These are phyloP conservation scores for Acanthurus lineatus DNA, from an alignment of 2,797 vertebrate species.

Conservation along the genomic window DNA sequence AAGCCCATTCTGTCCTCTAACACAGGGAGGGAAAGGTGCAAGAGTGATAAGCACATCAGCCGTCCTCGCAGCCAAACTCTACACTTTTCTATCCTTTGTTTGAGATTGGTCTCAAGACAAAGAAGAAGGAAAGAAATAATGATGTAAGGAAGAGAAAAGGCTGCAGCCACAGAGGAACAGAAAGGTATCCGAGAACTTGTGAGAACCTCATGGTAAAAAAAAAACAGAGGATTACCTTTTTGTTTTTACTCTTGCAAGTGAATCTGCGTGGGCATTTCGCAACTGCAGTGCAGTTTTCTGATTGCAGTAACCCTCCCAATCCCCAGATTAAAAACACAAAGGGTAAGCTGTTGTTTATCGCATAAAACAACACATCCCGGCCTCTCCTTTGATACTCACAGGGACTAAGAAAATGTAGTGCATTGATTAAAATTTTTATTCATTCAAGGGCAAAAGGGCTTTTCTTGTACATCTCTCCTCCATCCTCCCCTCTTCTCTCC, in stretches of 20 bases:
- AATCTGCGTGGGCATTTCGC: slow-evolving; percentile 29
- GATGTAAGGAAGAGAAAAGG: slow-evolving; percentile 1
- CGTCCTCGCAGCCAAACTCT: slow-evolving; percentile 16
- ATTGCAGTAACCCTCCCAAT: slow-evolving; percentile 28
- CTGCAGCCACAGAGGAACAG: slow-evolving; percentile 15
- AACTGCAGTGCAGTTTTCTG: background rate
- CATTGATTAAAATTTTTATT: slow-evolving; percentile 7
- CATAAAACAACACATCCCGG: slow-evolving; percentile 17
- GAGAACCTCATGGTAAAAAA: slow-evolving; percentile 6
- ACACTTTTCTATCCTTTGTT: slow-evolving; percentile 46
- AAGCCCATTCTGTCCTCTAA: slow-evolving; percentile 14
- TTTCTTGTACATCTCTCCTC: background rate
- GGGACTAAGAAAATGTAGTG: slow-evolving; percentile 17
- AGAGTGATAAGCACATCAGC: slow-evolving; percentile 32
- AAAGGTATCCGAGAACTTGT: slow-evolving; percentile 10
- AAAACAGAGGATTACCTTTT: slow-evolving; percentile 32
- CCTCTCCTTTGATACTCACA: slow-evolving; percentile 9
- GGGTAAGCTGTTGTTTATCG: slow-evolving; percentile 35
- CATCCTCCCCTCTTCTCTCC: background rate
- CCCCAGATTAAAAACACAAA: slow-evolving; percentile 57
- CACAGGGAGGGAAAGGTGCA: background rate
- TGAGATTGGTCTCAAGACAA: background rate
- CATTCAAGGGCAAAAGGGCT: background rate
- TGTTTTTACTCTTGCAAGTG: slow-evolving; percentile 7
- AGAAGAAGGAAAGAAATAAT: background rate